Evolutionary conservation across 2,113 vertebrate species (phyloP), one percentile per base, ranked within the genome.

Genomic region (Theristicus caerulescens): DNA sequence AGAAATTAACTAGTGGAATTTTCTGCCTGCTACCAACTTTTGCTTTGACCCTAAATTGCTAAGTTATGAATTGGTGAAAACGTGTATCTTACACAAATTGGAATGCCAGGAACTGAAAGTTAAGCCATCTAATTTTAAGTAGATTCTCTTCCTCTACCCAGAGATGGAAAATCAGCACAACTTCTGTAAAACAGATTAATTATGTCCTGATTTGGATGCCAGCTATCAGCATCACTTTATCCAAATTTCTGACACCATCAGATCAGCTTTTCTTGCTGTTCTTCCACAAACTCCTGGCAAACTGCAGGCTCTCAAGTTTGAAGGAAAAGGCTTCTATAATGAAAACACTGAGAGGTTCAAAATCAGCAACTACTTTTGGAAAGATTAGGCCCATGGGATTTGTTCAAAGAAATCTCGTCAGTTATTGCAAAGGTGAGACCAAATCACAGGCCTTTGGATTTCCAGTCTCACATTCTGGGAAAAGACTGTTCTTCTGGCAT

Each of bases 1-100:
- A 94, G 26, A 92, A 94, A 84, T 85, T 61, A 94, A 82, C 51
- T 21, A 77, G 74, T 49, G 74, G 84, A 94, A 90, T 91, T 95
- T 88, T 66, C 32, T 91, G 36, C 40, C 66, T 90, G 42, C 58
- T 79, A 85, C 77, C 54, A 88, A 70, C 29, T 87, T 85, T 90
- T 77, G n/a, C 91, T 85, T 79, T 11, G 2, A 80, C 20, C 7
- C 10, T 77, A 49, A 94, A 91, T 27, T 80, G 34, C n/a, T 65
- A 86, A 86, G 25, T 36, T 95, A 88, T 72, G 66, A 80, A 64
- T 32, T 85, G 73, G 19, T 72, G 51, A 93, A 94, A 91, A 85
- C 0, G 2, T 62, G 29, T 54, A 51, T 66, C 66, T 81, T 73
- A 19, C 38, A 66, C 32, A 66, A 93, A 87, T 2, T 22, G 16